A percentile compares a stretch with the other conserved stretches of the same genome.
Evolutionary conservation across 2,113 vertebrate species (phyloP).

Genomic region (Diadophis punctatus): DNA sequence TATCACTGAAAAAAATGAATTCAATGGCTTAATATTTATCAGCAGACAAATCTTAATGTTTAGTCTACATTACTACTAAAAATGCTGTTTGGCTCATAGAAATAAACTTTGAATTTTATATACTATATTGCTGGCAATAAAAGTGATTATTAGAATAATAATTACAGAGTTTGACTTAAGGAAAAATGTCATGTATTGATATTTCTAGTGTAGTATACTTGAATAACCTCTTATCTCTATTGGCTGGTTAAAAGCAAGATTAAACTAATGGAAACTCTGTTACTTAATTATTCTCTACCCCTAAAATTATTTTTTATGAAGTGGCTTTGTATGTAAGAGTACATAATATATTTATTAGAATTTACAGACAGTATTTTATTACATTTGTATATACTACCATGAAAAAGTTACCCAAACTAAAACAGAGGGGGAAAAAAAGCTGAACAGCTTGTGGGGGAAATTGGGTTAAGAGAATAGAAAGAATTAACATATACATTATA

Average conservation of each 20-base stretch:
- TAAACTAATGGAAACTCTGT: background rate
- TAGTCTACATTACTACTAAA: background rate
- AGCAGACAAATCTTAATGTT: background rate
- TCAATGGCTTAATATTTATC: background rate
- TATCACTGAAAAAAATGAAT: background rate
- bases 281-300: background rate
- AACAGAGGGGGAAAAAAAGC: conserved; percentile 43
- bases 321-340: background rate
- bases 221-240: background rate
- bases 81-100: background rate
- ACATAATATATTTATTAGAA: conserved; percentile 6
- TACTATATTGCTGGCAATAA: conserved; percentile 33
- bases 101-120: background rate
- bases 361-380: background rate
- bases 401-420: background rate
- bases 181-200: background rate
- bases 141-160: conserved; percentile 22
- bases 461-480: conserved; percentile 14
- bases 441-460: conserved; percentile 24
- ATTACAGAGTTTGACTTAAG: conserved; percentile 16
- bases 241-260: background rate
- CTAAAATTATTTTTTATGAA: background rate
- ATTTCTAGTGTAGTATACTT: background rate
- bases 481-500: conserved; percentile 22
- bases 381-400: conserved; percentile 1